Conservation (phyloP, 2,888 invertebrate species). For the Torymus auratus region DNA sequence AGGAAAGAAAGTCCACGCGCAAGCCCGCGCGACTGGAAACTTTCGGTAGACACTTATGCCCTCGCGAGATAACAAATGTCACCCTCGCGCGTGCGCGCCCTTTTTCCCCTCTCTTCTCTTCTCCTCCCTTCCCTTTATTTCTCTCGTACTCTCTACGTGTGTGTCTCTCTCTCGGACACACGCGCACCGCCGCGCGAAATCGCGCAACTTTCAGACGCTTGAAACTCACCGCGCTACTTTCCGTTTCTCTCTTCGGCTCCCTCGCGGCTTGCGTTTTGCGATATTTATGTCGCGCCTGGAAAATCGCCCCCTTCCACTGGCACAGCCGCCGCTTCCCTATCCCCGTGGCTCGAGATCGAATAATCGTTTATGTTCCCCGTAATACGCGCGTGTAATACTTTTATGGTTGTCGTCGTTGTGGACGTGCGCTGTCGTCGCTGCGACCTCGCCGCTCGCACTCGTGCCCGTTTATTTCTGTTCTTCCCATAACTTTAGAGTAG, state of each 20-base stretch:
- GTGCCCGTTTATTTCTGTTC: slow-evolving; percentile 11
- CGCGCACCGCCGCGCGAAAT: background rate
- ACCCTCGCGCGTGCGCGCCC: slow-evolving; percentile 41
- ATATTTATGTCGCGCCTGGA: slow-evolving; percentile 41
- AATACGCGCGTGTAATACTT: slow-evolving; percentile 15
- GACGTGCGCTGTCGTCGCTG: background rate
- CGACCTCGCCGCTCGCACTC: background rate
- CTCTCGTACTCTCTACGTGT: background rate
- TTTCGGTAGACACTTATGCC: slow-evolving; percentile 62
- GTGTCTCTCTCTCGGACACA: background rate
- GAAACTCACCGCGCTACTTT: background rate
- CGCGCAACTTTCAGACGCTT: slow-evolving; percentile 26
- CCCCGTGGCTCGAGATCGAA: slow-evolving; percentile 12
- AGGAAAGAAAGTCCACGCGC: slow-evolving; percentile 44
- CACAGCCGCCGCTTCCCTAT: background rate
- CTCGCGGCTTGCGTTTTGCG: slow-evolving; percentile 12
- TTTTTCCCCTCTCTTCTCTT: slow-evolving; percentile 17
- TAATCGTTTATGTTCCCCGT: slow-evolving; percentile 23
- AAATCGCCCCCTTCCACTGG: slow-evolving; percentile 2
- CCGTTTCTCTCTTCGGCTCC: slow-evolving; percentile 2
- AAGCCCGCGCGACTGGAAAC: slow-evolving; percentile 55
- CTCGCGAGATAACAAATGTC: slow-evolving; percentile 65
- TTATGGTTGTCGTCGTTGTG: slow-evolving; percentile 10
- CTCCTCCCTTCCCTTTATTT: slow-evolving; percentile 11
- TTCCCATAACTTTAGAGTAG: slow-evolving; percentile 24